Evolutionary conservation across 2,113 vertebrate genomes (phyloP).

Genomic region (Serilophus lunatus): DNA sequence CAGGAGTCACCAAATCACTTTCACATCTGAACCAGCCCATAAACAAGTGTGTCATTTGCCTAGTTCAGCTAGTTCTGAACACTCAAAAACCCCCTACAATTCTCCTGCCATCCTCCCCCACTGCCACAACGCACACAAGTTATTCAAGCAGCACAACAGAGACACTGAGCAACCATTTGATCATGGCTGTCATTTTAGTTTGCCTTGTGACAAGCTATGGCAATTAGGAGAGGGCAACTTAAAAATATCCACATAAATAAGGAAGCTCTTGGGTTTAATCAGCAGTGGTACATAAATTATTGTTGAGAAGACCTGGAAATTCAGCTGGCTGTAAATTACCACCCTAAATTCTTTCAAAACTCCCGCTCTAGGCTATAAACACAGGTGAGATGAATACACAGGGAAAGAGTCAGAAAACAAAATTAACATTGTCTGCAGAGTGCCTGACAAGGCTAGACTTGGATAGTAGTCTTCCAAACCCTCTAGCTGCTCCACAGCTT

Average conservation of each 20-base stretch:
- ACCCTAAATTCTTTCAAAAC: neutral
- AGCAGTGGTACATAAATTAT: neutral
- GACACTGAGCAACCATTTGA: neutral
- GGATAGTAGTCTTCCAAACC: neutral
- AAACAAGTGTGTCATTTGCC: neutral
- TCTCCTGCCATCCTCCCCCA: neutral
- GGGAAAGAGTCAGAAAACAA: neutral
- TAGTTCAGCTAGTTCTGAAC: neutral
- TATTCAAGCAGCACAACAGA: neutral
- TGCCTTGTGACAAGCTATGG: neutral
- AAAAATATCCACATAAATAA: neutral
- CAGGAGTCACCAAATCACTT: neutral
- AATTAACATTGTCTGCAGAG: neutral
- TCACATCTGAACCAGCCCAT: neutral
- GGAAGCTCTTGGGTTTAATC: neutral
- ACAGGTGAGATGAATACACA: neutral
- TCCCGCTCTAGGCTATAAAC: neutral
- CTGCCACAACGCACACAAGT: fast-evolving
- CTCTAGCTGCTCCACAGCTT: neutral
- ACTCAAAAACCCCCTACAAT: neutral
- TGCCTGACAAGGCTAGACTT: neutral
- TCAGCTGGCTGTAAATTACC: neutral
- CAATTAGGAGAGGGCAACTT: neutral
- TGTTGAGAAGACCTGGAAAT: neutral
- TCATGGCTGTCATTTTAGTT: neutral